Evolutionary conservation across 2,888 invertebrate genomes (phyloP).

Genomic region (Cerastis rubricosa): DNA sequence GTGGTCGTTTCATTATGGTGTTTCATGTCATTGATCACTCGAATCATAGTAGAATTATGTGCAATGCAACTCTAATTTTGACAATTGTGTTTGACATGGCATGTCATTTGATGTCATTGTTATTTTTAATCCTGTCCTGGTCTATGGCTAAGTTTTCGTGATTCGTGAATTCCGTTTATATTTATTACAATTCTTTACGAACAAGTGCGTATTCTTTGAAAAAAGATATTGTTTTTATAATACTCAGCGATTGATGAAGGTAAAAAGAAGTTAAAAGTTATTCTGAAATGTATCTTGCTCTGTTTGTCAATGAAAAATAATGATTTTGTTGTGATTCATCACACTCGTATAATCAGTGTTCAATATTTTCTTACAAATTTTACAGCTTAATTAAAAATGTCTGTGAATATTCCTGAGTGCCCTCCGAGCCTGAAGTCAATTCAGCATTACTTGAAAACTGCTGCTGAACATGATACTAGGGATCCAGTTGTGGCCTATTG

Average conservation of each 20-base stretch:
- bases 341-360: conserved; percentile 1
- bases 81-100: not conserved
- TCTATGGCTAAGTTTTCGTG: conserved; percentile 38
- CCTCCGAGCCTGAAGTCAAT: conserved; percentile 95
- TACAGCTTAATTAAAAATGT: conserved; percentile 50
- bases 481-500: conserved; percentile 98
- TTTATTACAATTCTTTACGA: conserved; percentile 17
- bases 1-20: not conserved
- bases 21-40: not conserved
- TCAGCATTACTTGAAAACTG: conserved; percentile 97
- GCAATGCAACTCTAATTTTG: conserved; percentile 28
- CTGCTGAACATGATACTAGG: conserved; percentile 96
- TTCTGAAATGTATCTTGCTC: not conserved
- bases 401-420: conserved; percentile 90
- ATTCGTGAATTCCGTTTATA: conserved; percentile 20
- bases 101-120: conserved; percentile 42
- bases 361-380: conserved; percentile 3
- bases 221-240: not conserved
- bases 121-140: conserved; percentile 34
- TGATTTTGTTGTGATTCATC: conserved; percentile 30
- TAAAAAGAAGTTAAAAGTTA: conserved; percentile 9
- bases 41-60: not conserved
- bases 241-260: conserved; percentile 38
- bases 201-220: conserved; percentile 26
- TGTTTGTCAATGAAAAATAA: conserved; percentile 7